Conservation (phyloP, 2,888 invertebrate genomes). For the Baronia brevicornis region DNA sequence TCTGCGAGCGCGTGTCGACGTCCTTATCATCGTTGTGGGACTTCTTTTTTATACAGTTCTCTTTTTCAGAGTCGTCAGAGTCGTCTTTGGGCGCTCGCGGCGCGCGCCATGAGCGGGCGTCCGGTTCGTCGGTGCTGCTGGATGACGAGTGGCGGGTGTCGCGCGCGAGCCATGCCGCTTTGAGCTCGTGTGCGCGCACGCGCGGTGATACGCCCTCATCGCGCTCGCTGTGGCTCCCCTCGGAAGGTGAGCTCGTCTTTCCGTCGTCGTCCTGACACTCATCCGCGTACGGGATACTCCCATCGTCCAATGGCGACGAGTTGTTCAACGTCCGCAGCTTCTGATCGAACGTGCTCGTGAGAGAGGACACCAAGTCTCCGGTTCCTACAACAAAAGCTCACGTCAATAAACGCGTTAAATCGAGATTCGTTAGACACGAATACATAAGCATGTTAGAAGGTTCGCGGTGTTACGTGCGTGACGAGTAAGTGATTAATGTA, state of each 20-base stretch:
- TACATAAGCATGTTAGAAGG: constrained; percentile 53
- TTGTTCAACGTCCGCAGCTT: constrained; percentile 85
- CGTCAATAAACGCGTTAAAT: constrained; percentile 19
- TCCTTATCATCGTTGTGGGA: constrained; percentile 87
- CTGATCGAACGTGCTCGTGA: constrained; percentile 90
- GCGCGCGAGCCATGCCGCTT: constrained; percentile 64
- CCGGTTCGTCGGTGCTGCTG: constrained; percentile 44
- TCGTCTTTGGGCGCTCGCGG: constrained; percentile 25
- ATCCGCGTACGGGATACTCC: constrained; percentile 83
- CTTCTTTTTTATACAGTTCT: constrained; percentile 62
- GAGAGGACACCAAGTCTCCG: constrained; percentile 86
- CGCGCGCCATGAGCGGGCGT: constrained; percentile 27
- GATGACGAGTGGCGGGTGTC: constrained; percentile 54
- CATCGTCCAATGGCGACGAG: constrained; percentile 79
- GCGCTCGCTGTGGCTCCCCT: constrained; percentile 30
- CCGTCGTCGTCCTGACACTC: constrained; percentile 77
- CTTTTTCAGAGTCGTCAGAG: constrained; percentile 59
- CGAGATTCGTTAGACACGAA: constrained; percentile 20
- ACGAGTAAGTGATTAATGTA: constrained; percentile 13
- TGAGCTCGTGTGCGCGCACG: constrained; percentile 55
- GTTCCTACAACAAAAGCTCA: constrained; percentile 78
- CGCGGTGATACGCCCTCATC: constrained; percentile 20
- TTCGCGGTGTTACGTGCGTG: constrained; percentile 34
- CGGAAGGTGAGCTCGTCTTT: constrained; percentile 49
- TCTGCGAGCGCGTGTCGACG: constrained; percentile 82